These are phyloP conservation scores for Sitodiplosis mosellana DNA, from an alignment of 1,140 invertebrate species.

Conservation along the genomic window DNA sequence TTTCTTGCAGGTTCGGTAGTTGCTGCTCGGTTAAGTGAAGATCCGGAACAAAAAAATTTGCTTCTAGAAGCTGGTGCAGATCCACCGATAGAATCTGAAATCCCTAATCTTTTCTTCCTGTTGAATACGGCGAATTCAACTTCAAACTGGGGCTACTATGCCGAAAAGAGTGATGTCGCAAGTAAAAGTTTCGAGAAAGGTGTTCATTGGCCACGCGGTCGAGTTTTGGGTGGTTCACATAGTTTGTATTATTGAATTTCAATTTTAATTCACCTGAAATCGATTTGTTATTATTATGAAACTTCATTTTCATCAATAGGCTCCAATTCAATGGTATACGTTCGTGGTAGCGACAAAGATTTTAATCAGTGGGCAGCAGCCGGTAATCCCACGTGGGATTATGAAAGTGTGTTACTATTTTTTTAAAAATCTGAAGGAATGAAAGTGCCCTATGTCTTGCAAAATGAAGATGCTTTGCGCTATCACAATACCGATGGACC, in stretches of 20 bases:
- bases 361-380: slow-evolving; percentile 41
- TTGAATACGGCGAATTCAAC: not conserved
- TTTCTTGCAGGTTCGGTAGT: slow-evolving; percentile 31
- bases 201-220: slow-evolving; percentile 28
- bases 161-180: not conserved
- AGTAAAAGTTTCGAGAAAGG: not conserved
- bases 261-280: too few species aligned
- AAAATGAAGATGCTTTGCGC: not conserved
- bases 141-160: not conserved
- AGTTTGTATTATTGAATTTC: too few species aligned
- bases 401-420: slow-evolving; percentile 26
- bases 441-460: too few species aligned
- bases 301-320: too few species aligned
- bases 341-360: slow-evolving; percentile 40
- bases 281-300: too few species aligned
- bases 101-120: not conserved
- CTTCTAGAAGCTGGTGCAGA: slow-evolving; percentile 31
- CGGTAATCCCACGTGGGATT: slow-evolving; percentile 21
- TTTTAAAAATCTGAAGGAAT: slow-evolving; percentile 30
- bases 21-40: slow-evolving; percentile 33
- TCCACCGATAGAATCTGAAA: slow-evolving; percentile 1
- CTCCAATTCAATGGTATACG: slow-evolving; percentile 50
- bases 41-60: slow-evolving; percentile 31
- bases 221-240: slow-evolving; percentile 38
- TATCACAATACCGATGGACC: not conserved